Conservation (phyloP, 1,140 invertebrate genomes). For the Trichomalopsis sarcophagae region DNA sequence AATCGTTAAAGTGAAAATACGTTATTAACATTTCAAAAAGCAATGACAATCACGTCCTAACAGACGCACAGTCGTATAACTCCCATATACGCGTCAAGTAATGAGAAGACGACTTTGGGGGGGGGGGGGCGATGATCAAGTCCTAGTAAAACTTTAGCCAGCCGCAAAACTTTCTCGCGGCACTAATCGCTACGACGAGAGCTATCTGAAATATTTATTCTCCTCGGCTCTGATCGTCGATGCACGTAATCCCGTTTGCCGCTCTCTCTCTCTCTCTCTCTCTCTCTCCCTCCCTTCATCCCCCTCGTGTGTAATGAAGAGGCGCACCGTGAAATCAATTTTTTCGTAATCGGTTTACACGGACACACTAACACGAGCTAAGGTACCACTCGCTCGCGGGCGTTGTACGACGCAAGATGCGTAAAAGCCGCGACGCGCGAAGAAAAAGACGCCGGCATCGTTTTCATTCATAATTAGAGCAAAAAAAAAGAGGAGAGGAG, state of each 20-base stretch:
- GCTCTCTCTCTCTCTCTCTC: slow-evolving; percentile 13
- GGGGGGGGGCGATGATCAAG: slow-evolving; percentile 5
- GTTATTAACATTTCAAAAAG: neutral
- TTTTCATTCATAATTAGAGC: slow-evolving; percentile 76
- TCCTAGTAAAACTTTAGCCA: slow-evolving; percentile 39
- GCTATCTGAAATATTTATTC: slow-evolving; percentile 60
- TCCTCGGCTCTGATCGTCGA: slow-evolving; percentile 30
- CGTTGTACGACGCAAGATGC: neutral
- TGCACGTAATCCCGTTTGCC: slow-evolving; percentile 54
- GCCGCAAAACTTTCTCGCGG: slow-evolving; percentile 18
- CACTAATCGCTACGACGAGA: slow-evolving; percentile 24
- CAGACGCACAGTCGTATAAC: neutral
- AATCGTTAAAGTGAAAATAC: too few species aligned
- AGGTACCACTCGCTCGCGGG: too few species aligned
- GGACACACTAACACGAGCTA: too few species aligned
- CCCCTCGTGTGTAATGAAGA: neutral
- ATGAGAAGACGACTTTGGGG: neutral
- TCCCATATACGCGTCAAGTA: neutral
- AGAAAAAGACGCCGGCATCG: slow-evolving; percentile 57
- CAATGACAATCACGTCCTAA: slow-evolving; percentile 37
- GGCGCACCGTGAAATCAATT: slow-evolving; percentile 20
- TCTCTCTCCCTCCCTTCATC: neutral
- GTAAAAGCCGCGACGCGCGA: neutral
- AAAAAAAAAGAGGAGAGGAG: slow-evolving; percentile 64
- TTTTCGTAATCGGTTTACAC: slow-evolving; percentile 14